These are phyloP conservation scores for Coptodon bakossiorum DNA, from an alignment of 2,113 vertebrate species.

Conservation along the genomic window DNA sequence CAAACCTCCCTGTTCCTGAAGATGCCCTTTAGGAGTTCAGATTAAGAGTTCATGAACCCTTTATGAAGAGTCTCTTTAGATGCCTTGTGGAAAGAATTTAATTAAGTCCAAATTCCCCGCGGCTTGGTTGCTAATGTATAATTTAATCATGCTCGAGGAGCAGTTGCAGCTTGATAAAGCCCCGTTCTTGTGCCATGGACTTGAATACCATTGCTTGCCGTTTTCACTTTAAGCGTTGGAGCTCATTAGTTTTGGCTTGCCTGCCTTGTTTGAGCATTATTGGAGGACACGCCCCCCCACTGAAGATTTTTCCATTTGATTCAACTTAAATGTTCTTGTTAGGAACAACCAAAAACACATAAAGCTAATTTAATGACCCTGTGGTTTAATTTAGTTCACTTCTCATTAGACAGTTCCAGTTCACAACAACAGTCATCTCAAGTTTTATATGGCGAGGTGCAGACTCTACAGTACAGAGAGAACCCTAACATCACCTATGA, in stretches of 20 bases:
- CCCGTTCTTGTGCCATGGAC: background rate
- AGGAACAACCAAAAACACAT: background rate
- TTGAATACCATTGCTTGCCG: background rate
- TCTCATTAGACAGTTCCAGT: background rate
- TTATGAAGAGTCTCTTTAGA: background rate
- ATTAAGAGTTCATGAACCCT: background rate
- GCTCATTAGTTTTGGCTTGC: background rate
- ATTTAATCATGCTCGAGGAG: background rate
- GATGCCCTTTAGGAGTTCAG: background rate
- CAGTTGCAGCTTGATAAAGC: background rate
- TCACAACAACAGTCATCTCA: background rate
- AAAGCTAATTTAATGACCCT: background rate
- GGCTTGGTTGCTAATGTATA: background rate
- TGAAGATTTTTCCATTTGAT: background rate
- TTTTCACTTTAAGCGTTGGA: background rate
- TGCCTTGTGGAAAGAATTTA: background rate
- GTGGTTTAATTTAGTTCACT: background rate
- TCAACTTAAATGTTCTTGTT: background rate
- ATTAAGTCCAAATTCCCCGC: background rate
- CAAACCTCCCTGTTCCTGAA: background rate
- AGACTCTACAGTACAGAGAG: rapidly evolving
- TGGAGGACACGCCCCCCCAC: background rate
- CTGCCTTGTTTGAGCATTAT: background rate
- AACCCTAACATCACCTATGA: rapidly evolving
- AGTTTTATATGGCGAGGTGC: rapidly evolving